phyloP scores from a whole-genome alignment of 2,113 vertebrate species.

The Tychaedon coryphoeus region DNA sequence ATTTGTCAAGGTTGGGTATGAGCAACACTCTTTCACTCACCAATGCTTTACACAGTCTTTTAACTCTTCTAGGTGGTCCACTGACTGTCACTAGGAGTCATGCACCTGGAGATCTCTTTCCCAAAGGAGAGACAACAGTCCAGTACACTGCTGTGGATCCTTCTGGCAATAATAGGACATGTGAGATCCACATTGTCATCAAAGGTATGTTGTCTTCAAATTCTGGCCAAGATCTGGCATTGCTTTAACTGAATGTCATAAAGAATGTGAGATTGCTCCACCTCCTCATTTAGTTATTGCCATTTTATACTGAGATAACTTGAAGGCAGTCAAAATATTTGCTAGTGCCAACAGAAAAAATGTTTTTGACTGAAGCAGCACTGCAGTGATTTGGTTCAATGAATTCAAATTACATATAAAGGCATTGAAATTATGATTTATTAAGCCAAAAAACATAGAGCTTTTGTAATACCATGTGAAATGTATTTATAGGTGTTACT shows the following conservation, averaged over 20 bases:
- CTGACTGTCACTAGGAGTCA: constrained; percentile 83
- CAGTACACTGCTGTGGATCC: constrained; percentile 85
- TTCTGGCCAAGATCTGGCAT: background rate
- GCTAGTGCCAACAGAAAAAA: background rate
- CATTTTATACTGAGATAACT: background rate
- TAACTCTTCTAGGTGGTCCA: constrained; percentile 71
- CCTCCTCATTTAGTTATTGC: background rate
- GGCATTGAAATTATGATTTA: background rate
- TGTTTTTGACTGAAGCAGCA: background rate
- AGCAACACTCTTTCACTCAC: background rate
- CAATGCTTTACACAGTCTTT: background rate
- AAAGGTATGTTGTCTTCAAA: constrained; percentile 77
- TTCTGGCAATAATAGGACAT: constrained; percentile 90
- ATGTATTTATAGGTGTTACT: background rate
- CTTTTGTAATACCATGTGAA: background rate
- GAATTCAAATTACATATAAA: background rate
- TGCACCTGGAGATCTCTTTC: constrained; percentile 82
- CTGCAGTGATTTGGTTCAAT: background rate
- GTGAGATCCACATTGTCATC: constrained; percentile 86
- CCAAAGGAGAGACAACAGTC: constrained; percentile 86
- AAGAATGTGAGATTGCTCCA: background rate
- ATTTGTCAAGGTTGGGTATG: background rate
- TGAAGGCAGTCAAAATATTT: background rate
- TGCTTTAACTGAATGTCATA: background rate
- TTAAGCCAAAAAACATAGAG: background rate